Conservation (phyloP, 2,113 vertebrate genomes). For the Thryonomys swinderianus region DNA sequence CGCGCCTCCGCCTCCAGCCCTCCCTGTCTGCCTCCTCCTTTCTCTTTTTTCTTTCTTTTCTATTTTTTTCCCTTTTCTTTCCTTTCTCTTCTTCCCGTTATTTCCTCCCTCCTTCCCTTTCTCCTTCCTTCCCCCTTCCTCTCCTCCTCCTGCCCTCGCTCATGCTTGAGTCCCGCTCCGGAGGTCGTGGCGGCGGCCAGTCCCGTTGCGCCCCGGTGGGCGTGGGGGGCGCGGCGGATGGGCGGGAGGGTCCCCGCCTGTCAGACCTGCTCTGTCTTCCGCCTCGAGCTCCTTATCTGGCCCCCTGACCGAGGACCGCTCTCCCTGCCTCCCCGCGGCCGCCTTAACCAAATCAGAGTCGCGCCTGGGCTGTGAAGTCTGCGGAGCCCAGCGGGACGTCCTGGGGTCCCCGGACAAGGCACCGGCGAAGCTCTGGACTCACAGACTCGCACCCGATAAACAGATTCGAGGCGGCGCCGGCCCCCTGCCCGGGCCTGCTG, state of each 20-base stretch:
- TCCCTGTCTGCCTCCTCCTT: background rate
- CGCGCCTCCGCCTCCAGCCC: background rate
- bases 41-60: background rate
- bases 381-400: conserved; percentile 75
- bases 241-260: conserved; percentile 54
- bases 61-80: too few relatives aligned
- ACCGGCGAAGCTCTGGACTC: conserved; percentile 46
- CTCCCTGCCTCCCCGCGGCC: conserved; percentile 59
- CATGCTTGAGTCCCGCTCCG: too few relatives aligned
- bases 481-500: background rate
- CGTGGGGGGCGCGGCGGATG: too few relatives aligned
- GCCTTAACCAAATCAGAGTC: conserved; percentile 78
- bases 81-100: background rate
- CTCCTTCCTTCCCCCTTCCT: background rate
- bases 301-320: conserved; percentile 78
- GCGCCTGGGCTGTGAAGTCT: conserved; percentile 71
- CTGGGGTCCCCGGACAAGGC: conserved; percentile 59
- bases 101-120: background rate
- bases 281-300: conserved; percentile 83
- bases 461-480: conserved; percentile 76
- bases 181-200: too few relatives aligned
- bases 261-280: conserved; percentile 74
- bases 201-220: too few relatives aligned
- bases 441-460: conserved; percentile 73
- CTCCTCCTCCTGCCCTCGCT: too few relatives aligned